Conservation (phyloP, 2,888 invertebrate species). For the Notodonta ziczac region DNA sequence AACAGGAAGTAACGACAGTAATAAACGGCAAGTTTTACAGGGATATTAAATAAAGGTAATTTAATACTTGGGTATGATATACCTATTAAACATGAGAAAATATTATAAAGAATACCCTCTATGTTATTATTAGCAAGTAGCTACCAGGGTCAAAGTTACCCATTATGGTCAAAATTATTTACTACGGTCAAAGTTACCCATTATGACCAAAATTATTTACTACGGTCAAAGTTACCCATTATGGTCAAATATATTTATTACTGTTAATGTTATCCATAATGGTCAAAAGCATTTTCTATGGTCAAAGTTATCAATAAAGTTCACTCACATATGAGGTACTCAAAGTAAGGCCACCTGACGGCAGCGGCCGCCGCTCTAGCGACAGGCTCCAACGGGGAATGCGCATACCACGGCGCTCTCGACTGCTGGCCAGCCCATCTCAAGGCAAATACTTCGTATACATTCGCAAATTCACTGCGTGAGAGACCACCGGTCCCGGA, state of each 20-base stretch:
- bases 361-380: constrained; percentile 85
- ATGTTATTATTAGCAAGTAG: no score
- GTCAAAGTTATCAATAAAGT: not conserved
- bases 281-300: not conserved
- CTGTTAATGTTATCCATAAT: not conserved
- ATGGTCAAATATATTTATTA: no score
- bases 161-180: not conserved
- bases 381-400: constrained; percentile 84
- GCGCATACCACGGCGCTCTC: constrained; percentile 88
- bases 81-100: no score
- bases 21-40: not conserved
- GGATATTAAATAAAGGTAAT: no score
- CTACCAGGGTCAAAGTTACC: no score
- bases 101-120: no score
- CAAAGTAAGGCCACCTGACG: constrained; percentile 90
- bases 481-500: constrained; percentile 87
- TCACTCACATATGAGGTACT: constrained; percentile 88
- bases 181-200: no score
- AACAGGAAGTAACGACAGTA: constrained; percentile 24
- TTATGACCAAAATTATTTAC: not conserved
- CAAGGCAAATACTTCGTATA: constrained; percentile 87
- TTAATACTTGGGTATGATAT: no score
- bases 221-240: not conserved
- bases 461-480: constrained; percentile 87
- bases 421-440: constrained; percentile 90